Percentiles rank a stretch among this genome's conserved stretches.
phyloP scores from a whole-genome alignment of 64 coral and sea anemone genomes.

The Acropora yongei region DNA sequence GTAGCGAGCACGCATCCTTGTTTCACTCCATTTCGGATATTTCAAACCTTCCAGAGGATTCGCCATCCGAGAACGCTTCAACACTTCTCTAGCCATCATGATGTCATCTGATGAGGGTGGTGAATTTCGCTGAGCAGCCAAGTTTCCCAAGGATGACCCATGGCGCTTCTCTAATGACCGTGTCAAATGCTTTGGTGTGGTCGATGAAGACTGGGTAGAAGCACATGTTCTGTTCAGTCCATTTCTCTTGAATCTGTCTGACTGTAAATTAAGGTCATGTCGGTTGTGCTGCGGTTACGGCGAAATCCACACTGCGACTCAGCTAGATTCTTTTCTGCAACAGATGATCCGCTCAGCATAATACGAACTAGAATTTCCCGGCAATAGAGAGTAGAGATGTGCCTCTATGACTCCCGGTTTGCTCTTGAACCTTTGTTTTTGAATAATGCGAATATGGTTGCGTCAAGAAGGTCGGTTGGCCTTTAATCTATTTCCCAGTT shows the following conservation, averaged over 20 bases:
- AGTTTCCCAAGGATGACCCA: slow-evolving; percentile 26
- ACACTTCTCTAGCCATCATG: too few relatives aligned
- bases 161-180: slow-evolving; percentile 34
- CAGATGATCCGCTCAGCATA: not conserved
- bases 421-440: not conserved
- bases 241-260: too few relatives aligned
- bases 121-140: not conserved
- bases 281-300: slow-evolving; percentile 46
- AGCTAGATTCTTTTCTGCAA: slow-evolving; percentile 25
- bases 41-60: too few relatives aligned
- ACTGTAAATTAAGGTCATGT: slow-evolving; percentile 27
- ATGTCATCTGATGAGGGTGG: too few relatives aligned
- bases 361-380: not conserved
- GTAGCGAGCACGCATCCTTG: too few relatives aligned
- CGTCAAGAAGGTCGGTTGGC: not conserved
- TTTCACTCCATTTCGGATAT: too few relatives aligned
- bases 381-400: not conserved
- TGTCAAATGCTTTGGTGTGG: slow-evolving; percentile 38
- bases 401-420: not conserved
- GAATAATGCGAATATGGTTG: not conserved
- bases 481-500: too few relatives aligned
- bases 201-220: too few relatives aligned
- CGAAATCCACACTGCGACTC: slow-evolving; percentile 44
- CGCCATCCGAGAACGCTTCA: too few relatives aligned
- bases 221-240: too few relatives aligned